Conservation (phyloP, 1,140 invertebrate species). For the Ephestia elutella region DNA sequence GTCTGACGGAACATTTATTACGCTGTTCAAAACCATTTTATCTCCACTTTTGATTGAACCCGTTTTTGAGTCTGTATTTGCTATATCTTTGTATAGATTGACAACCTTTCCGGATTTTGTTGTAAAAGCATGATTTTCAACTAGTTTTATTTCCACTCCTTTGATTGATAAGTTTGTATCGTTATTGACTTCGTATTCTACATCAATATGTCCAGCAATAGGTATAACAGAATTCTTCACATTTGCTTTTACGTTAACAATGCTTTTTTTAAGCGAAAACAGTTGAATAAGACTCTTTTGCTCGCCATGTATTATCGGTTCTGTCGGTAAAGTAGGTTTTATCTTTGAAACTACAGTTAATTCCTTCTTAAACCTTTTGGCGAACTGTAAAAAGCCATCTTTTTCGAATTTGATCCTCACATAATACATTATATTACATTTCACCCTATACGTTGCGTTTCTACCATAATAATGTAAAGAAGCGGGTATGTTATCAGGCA, state of each 20-base stretch:
- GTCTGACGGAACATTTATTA: constrained; percentile 6
- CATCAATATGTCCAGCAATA: constrained; percentile 4
- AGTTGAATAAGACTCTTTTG: constrained; percentile 10
- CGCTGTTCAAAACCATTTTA: not conserved
- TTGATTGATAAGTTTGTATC: constrained; percentile 9
- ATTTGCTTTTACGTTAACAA: constrained; percentile 11
- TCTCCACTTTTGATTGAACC: constrained; percentile 11
- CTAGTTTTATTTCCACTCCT: constrained; percentile 11
- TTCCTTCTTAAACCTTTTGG: constrained; percentile 14
- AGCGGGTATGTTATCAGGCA: constrained; percentile 14
- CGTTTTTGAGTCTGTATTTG: constrained; percentile 12
- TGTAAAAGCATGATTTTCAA: constrained; percentile 7
- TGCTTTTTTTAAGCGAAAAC: constrained; percentile 6
- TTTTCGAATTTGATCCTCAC: constrained; percentile 10
- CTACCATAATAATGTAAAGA: constrained; percentile 8
- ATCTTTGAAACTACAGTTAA: constrained; percentile 9
- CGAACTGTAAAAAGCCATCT: not conserved
- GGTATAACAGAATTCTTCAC: constrained; percentile 11
- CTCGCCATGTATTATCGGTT: constrained; percentile 10
- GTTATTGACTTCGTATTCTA: constrained; percentile 13
- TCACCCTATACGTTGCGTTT: not conserved
- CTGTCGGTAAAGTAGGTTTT: constrained; percentile 6
- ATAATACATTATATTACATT: constrained; percentile 13
- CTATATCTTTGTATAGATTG: constrained; percentile 7
- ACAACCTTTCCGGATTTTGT: not conserved